Evolutionary conservation across 2,888 invertebrate genomes (phyloP), one percentile per base, ranked within the genome.

Genomic region (Cyrtodaria siliqua): DNA sequence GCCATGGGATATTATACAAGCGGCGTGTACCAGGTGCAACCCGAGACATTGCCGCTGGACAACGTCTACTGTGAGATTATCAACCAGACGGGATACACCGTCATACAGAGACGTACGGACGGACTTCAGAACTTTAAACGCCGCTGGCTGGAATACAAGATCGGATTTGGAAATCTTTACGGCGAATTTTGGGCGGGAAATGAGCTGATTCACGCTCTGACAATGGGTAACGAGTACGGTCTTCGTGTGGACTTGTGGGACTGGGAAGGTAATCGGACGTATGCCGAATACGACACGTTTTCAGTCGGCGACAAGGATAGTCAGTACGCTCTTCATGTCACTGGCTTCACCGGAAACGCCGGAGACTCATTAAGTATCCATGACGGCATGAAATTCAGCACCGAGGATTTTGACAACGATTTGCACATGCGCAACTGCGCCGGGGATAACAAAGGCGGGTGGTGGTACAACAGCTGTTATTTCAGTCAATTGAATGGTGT

Each of bases 391-490:
- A 87, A 89, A 24, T 92, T 92, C 84, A 91, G 91, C 66, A 92
- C 92, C 0, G 87, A 87, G 52, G 92, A 92, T 79, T 83, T 82
- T 38, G 92, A 92, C 85, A 92, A 92, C 75, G 92, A 92, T 69
- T 82, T 88, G 27, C 88, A 90, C 75, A 84, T 82, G 61, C 83
- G 90, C 12, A 90, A 92, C 82, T 92, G 92, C 69, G 92, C 92
- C 0, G 87, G 84, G 1, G 92, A 91, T 44, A 89, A 90, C 84
- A 91, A 91, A 69, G 88, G 88, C 1, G 92, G 92, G 4, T 92
- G 92, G 92, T 92, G 92, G 92, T 92, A 88, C 80, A 87, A 90
- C 69, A 86, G 85, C 20, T 92, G 92, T 68, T 91, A 87, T 81
- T 85, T 84, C 53, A 86, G 89, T 67, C 87, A 92, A 67, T 85